Evolutionary conservation across 2,888 invertebrate species (phyloP).

Genomic region (Dromius quadrimaculatus): DNA sequence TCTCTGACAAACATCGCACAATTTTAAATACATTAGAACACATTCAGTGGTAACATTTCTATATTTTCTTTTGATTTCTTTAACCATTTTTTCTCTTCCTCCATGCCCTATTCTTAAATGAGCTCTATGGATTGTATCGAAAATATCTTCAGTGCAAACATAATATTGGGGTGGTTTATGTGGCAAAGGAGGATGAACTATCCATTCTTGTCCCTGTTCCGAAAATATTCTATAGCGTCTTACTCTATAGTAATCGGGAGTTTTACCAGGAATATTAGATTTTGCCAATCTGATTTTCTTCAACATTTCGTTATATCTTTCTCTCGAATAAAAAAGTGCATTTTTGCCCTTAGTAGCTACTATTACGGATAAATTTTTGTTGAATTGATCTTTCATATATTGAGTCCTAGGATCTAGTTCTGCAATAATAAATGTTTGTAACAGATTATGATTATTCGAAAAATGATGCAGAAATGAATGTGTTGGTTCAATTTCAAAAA

Average conservation of each 20-base stretch:
- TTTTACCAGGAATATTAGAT: background rate
- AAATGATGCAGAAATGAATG: slow-evolving; percentile 26
- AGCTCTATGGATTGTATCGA: slow-evolving; percentile 4
- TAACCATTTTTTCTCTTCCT: slow-evolving; percentile 12
- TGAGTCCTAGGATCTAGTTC: slow-evolving; percentile 6
- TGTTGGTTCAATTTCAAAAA: background rate
- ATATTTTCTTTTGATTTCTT: slow-evolving; percentile 16
- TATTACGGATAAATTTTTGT: background rate
- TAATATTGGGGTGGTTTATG: slow-evolving; percentile 7
- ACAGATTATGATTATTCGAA: too few relatives aligned
- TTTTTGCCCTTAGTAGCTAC: slow-evolving; percentile 5
- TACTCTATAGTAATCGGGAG: slow-evolving; percentile 6
- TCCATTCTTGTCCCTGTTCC: slow-evolving; percentile 2
- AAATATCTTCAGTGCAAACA: slow-evolving; percentile 14
- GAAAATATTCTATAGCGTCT: background rate
- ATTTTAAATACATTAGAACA: slow-evolving; percentile 14
- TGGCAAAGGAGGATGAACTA: background rate
- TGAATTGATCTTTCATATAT: slow-evolving; percentile 16
- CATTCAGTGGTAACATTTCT: slow-evolving; percentile 18
- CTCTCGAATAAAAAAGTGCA: background rate
- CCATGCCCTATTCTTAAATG: slow-evolving; percentile 8
- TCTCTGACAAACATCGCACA: slow-evolving; percentile 18
- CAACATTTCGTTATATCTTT: slow-evolving; percentile 18
- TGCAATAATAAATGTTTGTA: slow-evolving; percentile 18
- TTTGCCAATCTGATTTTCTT: background rate